Conservation (phyloP, 2,888 invertebrate species). For the Lithosia quadra region DNA sequence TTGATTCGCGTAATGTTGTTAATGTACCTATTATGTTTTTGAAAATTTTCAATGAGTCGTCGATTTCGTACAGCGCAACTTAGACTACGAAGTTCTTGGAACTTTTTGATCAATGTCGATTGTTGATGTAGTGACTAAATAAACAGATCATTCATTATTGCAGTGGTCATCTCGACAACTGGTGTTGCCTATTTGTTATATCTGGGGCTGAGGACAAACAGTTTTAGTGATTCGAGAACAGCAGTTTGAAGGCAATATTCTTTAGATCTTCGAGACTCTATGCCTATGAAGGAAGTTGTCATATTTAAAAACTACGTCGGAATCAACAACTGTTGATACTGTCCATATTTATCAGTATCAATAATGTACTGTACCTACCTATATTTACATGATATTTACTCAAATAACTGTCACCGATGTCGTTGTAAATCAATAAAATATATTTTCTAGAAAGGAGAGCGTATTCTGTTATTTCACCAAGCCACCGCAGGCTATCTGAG, state of each 20-base stretch:
- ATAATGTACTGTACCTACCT: background rate
- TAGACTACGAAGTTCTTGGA: background rate
- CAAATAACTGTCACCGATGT: background rate
- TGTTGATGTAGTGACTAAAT: background rate
- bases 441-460: background rate
- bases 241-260: background rate
- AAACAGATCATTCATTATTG: background rate
- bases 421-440: background rate
- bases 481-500: background rate
- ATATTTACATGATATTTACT: no score
- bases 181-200: no score
- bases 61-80: background rate
- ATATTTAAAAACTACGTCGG: no score
- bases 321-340: background rate
- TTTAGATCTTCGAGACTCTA: no score
- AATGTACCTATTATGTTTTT: background rate
- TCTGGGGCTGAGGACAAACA: no score
- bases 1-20: constrained; percentile 48
- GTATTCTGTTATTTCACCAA: background rate
- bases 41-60: background rate
- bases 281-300: no score
- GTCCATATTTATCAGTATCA: background rate
- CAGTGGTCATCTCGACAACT: background rate
- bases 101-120: background rate
- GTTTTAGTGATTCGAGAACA: background rate